phyloP scores from a whole-genome alignment of 2,797 vertebrate genomes.

The Lacerta agilis region DNA sequence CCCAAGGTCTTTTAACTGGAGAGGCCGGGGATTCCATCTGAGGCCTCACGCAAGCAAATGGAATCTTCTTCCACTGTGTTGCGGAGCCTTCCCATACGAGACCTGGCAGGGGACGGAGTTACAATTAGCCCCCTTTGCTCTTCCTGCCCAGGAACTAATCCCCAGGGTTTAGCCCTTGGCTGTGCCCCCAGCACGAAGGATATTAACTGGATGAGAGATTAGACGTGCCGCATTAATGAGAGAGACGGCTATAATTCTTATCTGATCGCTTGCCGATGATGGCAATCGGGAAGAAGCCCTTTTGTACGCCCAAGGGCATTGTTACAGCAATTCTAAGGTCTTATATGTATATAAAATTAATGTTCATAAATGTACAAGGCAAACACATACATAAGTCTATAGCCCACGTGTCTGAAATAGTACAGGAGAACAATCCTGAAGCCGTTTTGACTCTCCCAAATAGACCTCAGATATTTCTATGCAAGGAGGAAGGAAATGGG shows the following conservation, averaged over 20 bases:
- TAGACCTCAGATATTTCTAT: too few relatives aligned
- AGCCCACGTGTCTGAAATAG: too few relatives aligned
- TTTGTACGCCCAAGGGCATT: constrained; percentile 2
- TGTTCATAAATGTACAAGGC: too few relatives aligned
- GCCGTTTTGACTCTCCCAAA: too few relatives aligned
- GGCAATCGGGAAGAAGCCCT: constrained; percentile 53
- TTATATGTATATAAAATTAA: too few relatives aligned
- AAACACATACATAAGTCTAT: too few relatives aligned
- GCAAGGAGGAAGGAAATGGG: too few relatives aligned
- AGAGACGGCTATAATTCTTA: constrained; percentile 63
- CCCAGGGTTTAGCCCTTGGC: constrained; percentile 51
- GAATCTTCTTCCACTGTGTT: background rate
- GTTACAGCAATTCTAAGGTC: too few relatives aligned
- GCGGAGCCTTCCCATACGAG: too few relatives aligned
- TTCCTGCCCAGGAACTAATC: constrained; percentile 50
- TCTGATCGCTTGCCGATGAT: constrained; percentile 69
- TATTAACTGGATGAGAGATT: constrained; percentile 71
- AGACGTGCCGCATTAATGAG: constrained; percentile 60
- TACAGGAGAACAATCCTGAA: too few relatives aligned
- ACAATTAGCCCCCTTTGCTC: constrained; percentile 18
- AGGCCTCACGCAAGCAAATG: background rate
- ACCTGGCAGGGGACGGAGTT: background rate
- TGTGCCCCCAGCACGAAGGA: constrained; percentile 60
- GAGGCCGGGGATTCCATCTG: background rate
- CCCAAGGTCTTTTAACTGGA: background rate